These are phyloP conservation scores for Conus ventricosus DNA, from an alignment of 1,140 invertebrate species.

Conservation along the genomic window DNA sequence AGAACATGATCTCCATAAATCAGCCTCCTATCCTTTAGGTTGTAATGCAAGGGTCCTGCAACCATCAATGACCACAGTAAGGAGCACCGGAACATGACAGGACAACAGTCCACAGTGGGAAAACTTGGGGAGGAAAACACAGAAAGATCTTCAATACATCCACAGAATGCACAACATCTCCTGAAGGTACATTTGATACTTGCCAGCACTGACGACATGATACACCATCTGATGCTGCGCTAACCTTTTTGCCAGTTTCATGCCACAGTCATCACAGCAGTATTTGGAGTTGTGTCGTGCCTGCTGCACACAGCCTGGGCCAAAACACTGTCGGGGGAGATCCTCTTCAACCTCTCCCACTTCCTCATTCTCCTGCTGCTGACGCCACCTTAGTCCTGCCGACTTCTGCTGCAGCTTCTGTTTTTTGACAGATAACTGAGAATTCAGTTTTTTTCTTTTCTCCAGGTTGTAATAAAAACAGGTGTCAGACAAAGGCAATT, in stretches of 20 bases:
- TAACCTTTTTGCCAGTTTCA: constrained; percentile 87
- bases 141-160: too few species aligned
- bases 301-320: constrained; percentile 88
- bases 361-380: constrained; percentile 38
- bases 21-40: too few species aligned
- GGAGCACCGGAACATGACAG: too few species aligned
- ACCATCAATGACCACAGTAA: too few species aligned
- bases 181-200: too few species aligned
- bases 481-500: not conserved
- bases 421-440: not conserved
- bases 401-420: constrained; percentile 51
- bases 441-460: not conserved
- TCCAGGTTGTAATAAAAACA: not conserved
- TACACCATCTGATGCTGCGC: not conserved
- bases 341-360: constrained; percentile 62
- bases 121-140: too few species aligned
- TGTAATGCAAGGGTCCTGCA: too few species aligned
- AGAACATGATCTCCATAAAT: too few species aligned
- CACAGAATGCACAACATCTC: too few species aligned
- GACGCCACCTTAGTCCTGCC: constrained; percentile 4
- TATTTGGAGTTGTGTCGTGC: constrained; percentile 92
- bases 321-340: constrained; percentile 86
- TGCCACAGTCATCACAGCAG: constrained; percentile 94
- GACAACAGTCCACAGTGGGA: too few species aligned
- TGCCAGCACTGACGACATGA: too few species aligned